Percentiles rank a stretch among this genome's conserved stretches.
These are phyloP conservation scores for Oreotrochilus melanogaster DNA, from an alignment of 2,113 vertebrate species.

Conservation along the genomic window DNA sequence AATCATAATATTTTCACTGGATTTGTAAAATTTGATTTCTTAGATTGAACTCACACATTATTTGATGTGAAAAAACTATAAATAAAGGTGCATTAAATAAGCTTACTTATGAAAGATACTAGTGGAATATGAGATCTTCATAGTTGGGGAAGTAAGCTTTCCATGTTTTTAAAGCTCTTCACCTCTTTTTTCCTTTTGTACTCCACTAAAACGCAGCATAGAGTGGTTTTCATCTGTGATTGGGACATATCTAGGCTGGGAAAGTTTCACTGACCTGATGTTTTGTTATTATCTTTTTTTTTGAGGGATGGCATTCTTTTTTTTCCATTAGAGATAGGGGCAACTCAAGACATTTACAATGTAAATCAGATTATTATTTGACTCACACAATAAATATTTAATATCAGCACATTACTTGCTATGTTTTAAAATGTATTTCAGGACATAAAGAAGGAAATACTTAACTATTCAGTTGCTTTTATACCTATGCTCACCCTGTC, in stretches of 20 bases:
- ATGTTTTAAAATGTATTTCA: background rate
- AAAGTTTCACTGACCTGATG: background rate
- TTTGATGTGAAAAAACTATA: background rate
- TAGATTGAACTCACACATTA: background rate
- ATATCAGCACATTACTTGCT: background rate
- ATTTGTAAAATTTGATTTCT: background rate
- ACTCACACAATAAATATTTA: background rate
- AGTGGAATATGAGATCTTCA: background rate
- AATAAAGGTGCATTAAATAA: background rate
- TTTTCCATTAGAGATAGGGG: background rate
- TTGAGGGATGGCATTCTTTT: background rate
- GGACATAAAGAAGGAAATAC: slow-evolving; percentile 16
- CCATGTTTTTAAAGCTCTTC: background rate
- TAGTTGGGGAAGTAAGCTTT: background rate
- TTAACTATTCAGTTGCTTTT: slow-evolving; percentile 17
- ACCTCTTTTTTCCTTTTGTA: background rate
- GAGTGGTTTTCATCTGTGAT: background rate
- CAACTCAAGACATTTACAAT: background rate
- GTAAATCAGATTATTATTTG: no score
- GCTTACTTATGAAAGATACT: background rate
- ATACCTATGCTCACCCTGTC: slow-evolving; percentile 8
- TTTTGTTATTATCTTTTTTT: background rate
- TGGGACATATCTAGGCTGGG: background rate
- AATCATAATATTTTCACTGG: background rate
- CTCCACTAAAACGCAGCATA: accelerated